phyloP scores from a whole-genome alignment of 2,113 vertebrate species.

The Natator depressus region DNA sequence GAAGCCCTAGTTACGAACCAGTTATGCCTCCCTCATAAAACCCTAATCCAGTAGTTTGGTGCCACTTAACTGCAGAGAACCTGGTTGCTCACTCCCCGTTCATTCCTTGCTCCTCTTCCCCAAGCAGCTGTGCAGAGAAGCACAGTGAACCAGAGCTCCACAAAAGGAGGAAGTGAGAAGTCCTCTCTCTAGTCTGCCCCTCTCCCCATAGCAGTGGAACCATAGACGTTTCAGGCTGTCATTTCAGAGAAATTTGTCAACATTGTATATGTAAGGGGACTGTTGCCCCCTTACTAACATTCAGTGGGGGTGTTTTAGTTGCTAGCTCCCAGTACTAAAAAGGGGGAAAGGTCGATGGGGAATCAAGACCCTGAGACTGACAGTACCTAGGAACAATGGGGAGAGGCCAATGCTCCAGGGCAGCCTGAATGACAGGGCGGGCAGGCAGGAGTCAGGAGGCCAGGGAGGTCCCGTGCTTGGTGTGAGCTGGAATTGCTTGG shows the following conservation, averaged over 20 bases:
- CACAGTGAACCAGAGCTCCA: neutral
- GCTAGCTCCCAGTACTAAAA: too few relatives aligned
- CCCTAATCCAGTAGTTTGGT: neutral
- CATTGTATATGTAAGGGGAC: neutral
- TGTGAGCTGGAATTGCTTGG: too few relatives aligned
- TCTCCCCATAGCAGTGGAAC: neutral
- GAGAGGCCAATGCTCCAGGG: too few relatives aligned
- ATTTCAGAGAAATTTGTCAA: neutral
- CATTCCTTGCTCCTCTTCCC: neutral
- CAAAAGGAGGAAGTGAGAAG: neutral
- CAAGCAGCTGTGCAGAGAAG: neutral
- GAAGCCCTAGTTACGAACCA: neutral
- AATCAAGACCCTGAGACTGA: too few relatives aligned
- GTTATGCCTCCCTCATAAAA: fast-evolving
- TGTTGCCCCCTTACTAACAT: too few relatives aligned
- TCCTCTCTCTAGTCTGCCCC: fast-evolving
- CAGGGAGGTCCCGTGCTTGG: too few relatives aligned
- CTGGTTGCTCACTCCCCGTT: neutral
- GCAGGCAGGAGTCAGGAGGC: too few relatives aligned
- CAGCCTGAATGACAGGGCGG: too few relatives aligned
- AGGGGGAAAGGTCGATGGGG: too few relatives aligned
- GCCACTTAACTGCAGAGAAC: neutral
- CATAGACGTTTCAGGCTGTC: neutral
- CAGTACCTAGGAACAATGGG: too few relatives aligned
- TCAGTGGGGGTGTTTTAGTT: too few relatives aligned